Evolutionary conservation across 2,113 vertebrate genomes (phyloP).

Genomic region (Podocnemis expansa): DNA sequence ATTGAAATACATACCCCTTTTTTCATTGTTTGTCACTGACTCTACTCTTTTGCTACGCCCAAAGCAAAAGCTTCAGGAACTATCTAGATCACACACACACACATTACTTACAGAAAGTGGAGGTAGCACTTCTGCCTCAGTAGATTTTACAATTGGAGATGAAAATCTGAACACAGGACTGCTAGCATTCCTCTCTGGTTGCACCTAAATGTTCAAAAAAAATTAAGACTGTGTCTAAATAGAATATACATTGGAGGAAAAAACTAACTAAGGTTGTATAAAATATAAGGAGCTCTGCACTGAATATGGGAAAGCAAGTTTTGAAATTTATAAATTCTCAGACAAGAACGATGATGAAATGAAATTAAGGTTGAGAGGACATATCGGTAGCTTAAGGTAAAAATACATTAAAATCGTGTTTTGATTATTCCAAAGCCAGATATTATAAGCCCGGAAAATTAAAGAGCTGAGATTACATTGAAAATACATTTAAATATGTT

Average conservation of each 20-base stretch:
- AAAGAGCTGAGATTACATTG: background rate
- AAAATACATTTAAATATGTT: background rate
- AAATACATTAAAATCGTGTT: background rate
- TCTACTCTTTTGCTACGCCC: background rate
- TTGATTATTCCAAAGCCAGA: background rate
- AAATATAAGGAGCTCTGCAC: background rate
- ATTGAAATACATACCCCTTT: background rate
- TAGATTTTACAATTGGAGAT: slow-evolving; percentile 95
- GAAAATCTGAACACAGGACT: slow-evolving; percentile 91
- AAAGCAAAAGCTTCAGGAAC: background rate
- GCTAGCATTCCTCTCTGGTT: slow-evolving; percentile 69
- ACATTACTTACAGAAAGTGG: slow-evolving; percentile 88
- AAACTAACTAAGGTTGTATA: background rate
- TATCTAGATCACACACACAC: background rate
- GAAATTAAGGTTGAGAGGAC: background rate
- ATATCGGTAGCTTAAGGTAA: background rate
- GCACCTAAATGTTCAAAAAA: slow-evolving; percentile 74
- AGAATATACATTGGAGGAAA: background rate
- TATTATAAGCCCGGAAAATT: background rate
- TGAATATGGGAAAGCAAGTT: background rate
- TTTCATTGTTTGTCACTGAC: background rate
- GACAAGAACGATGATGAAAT: background rate
- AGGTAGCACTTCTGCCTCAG: slow-evolving; percentile 87
- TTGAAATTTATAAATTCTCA: background rate
- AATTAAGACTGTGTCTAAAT: slow-evolving; percentile 21